Percentiles rank a stretch among this genome's conserved stretches.
These are phyloP conservation scores for Rutpela maculata DNA, from an alignment of 2,888 invertebrate species.

Conservation along the genomic window DNA sequence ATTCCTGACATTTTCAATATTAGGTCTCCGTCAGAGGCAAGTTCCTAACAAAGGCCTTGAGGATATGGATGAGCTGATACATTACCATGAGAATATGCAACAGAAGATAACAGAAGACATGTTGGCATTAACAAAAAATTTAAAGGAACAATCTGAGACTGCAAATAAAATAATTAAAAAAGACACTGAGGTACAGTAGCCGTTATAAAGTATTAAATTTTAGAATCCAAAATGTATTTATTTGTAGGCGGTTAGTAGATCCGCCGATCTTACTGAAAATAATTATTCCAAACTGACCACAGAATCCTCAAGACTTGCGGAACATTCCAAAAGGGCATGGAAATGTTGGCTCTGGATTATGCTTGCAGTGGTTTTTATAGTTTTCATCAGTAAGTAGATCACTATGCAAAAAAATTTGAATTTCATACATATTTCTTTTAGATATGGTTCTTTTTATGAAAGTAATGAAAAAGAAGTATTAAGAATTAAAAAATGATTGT, in stretches of 20 bases:
- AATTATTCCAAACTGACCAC: slow-evolving; percentile 86
- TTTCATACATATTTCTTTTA: slow-evolving; percentile 73
- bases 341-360: slow-evolving; percentile 97
- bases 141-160: slow-evolving; percentile 93
- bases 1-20: background rate
- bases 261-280: slow-evolving; percentile 86
- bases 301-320: slow-evolving; percentile 88
- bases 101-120: slow-evolving; percentile 96
- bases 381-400: slow-evolving; percentile 88
- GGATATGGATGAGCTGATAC: slow-evolving; percentile 88
- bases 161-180: slow-evolving; percentile 93
- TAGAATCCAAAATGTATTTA: background rate
- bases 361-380: slow-evolving; percentile 88
- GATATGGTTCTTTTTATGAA: slow-evolving; percentile 97
- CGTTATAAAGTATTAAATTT: slow-evolving; percentile 42
- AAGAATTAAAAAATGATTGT: slow-evolving; percentile 28
- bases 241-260: slow-evolving; percentile 82
- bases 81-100: slow-evolving; percentile 92
- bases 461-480: slow-evolving; percentile 84
- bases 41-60: slow-evolving; percentile 74
- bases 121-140: slow-evolving; percentile 88
- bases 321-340: slow-evolving; percentile 91
- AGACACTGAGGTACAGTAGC: slow-evolving; percentile 86
- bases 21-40: slow-evolving; percentile 76
- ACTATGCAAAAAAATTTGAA: slow-evolving; percentile 1